These are phyloP conservation scores for Steinernema khuongi DNA, from an alignment of 1,140 invertebrate genomes.

Conservation along the genomic window DNA sequence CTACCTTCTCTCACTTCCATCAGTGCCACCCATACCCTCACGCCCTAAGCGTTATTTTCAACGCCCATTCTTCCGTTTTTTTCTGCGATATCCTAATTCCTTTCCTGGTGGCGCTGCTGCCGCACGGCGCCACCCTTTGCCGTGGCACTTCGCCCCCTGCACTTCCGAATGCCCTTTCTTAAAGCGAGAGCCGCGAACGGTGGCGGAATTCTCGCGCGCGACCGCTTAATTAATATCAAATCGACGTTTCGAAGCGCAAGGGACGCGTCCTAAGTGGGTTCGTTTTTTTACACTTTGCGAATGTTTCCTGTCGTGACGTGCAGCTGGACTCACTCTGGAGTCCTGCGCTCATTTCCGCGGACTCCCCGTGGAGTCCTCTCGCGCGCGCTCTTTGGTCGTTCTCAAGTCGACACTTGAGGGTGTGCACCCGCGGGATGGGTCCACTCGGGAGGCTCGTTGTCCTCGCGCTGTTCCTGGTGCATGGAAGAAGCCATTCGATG, in stretches of 20 bases:
- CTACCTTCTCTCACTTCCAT: too few relatives aligned
- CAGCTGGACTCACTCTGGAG: neutral
- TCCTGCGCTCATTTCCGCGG: neutral
- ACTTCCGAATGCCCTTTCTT: slow-evolving; percentile 6
- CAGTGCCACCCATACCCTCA: too few relatives aligned
- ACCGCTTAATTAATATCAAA: slow-evolving; percentile 11
- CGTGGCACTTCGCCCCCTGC: neutral
- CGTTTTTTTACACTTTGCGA: neutral
- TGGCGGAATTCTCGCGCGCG: neutral
- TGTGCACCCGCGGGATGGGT: neutral
- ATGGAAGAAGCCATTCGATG: too few relatives aligned
- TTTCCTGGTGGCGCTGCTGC: neutral
- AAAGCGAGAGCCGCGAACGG: neutral
- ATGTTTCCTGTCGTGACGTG: neutral
- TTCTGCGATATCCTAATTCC: neutral
- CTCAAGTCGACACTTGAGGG: neutral
- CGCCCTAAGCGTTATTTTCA: neutral
- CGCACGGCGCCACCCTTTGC: neutral
- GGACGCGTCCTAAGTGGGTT: neutral
- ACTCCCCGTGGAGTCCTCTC: neutral
- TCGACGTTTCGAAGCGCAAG: neutral
- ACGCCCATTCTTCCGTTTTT: neutral
- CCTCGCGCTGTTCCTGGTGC: too few relatives aligned
- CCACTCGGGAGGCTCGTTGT: too few relatives aligned
- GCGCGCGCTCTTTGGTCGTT: neutral